Conservation (phyloP, 2,797 vertebrate species). For the Protosalanx chinensis region DNA sequence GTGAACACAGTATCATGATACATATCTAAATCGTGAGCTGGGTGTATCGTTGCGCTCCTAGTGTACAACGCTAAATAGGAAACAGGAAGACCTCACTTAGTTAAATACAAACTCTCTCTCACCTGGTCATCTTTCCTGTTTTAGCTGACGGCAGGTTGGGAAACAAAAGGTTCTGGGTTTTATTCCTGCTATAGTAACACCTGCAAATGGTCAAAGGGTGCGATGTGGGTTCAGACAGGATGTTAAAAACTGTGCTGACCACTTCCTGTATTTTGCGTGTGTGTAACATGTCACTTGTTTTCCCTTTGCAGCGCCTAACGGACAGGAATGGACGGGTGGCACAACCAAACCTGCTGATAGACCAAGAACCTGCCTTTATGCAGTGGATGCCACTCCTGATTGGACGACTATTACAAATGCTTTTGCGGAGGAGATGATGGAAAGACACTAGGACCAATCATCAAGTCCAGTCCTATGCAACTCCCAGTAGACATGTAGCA, state of each 20-base stretch:
- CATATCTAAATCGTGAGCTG: no score
- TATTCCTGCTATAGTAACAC: conserved; percentile 19
- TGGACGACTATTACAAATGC: conserved; percentile 61
- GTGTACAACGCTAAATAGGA: neutral
- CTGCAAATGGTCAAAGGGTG: conserved; percentile 38
- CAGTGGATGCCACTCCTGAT: conserved; percentile 64
- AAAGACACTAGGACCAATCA: conserved; percentile 42
- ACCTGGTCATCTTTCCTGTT: neutral
- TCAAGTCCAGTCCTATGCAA: conserved; percentile 50
- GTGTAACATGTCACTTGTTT: conserved; percentile 23
- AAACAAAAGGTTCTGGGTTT: neutral
- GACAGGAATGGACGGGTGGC: conserved; percentile 31
- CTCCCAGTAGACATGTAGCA: conserved; percentile 73
- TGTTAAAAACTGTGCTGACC: conserved; percentile 56
- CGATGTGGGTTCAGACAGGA: conserved; percentile 45
- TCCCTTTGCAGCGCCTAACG: conserved; percentile 41
- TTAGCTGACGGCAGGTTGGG: neutral
- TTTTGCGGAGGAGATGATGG: conserved; percentile 56
- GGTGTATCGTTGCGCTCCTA: no score
- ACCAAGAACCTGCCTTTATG: conserved; percentile 58
- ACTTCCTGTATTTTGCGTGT: conserved; percentile 49
- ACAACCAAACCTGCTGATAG: conserved; percentile 31
- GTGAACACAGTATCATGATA: no score
- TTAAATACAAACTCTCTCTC: neutral
- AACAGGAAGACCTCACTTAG: neutral